Conservation (phyloP, 2,797 vertebrate genomes). For the Clarias laeviceps region DNA sequence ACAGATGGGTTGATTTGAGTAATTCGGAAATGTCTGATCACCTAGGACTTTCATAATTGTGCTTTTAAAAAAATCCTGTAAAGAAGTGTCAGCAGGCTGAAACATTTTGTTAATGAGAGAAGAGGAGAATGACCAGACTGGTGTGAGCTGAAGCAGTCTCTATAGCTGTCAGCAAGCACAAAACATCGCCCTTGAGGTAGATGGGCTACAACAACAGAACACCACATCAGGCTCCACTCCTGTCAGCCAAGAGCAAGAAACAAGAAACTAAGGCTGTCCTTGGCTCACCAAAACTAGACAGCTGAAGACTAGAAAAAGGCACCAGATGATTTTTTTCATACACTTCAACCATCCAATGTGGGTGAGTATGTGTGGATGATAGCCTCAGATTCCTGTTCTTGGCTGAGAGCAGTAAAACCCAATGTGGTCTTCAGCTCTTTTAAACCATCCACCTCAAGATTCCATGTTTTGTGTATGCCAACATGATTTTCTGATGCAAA, state of each 20-base stretch:
- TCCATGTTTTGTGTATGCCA: not conserved
- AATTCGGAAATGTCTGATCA: not conserved
- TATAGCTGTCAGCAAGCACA: no score
- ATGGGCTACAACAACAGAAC: no score
- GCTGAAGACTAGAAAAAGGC: not conserved
- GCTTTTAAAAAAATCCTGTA: not conserved
- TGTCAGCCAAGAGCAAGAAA: no score
- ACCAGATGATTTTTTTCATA: not conserved
- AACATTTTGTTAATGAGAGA: not conserved
- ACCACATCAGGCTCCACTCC: no score
- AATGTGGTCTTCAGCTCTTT: not conserved
- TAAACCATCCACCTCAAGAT: not conserved
- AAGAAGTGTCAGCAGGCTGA: not conserved
- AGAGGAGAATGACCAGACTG: not conserved
- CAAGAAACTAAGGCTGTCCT: no score
- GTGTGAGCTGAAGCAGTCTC: not conserved
- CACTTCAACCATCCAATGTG: not conserved
- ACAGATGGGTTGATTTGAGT: not conserved
- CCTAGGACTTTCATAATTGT: not conserved
- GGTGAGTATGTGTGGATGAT: not conserved
- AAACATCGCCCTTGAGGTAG: not conserved
- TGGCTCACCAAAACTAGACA: not conserved
- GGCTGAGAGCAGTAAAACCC: not conserved
- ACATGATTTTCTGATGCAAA: no score
- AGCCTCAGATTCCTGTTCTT: not conserved